Evolutionary conservation across 2,797 vertebrate species (phyloP).

Genomic region (Cryptoprocta ferox): DNA sequence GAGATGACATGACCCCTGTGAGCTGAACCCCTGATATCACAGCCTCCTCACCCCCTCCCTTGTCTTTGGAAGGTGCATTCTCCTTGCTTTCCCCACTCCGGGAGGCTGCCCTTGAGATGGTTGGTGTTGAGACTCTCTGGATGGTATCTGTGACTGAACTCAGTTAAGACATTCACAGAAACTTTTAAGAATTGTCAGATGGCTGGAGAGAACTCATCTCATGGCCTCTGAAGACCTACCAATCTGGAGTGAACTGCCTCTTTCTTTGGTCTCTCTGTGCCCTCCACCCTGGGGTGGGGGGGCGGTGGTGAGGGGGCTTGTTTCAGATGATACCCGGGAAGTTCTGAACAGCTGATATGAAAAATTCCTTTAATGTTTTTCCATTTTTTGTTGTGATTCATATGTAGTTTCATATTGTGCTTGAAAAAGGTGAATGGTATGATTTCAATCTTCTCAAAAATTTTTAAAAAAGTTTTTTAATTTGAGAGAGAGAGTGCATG

Average conservation of each 20-base stretch:
- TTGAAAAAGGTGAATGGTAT: too few relatives aligned
- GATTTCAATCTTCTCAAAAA: too few relatives aligned
- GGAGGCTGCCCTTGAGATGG: background rate
- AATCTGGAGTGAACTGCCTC: background rate
- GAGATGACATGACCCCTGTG: background rate
- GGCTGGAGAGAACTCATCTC: background rate
- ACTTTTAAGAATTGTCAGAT: background rate
- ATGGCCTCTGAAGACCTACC: background rate
- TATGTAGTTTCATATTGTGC: background rate
- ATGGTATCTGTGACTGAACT: background rate
- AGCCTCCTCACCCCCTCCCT: background rate
- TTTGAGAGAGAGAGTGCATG: too few relatives aligned
- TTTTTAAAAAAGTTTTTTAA: too few relatives aligned
- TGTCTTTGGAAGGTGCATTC: background rate
- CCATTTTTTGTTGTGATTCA: background rate
- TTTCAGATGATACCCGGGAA: background rate
- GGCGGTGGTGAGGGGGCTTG: fast-evolving
- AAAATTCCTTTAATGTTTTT: background rate
- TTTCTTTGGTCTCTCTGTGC: background rate
- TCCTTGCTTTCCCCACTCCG: background rate
- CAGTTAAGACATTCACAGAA: background rate
- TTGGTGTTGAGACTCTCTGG: background rate
- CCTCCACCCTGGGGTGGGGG: background rate
- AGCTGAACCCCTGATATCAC: background rate
- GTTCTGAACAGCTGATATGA: background rate